phyloP scores from a whole-genome alignment of 2,797 vertebrate species.

The Danio aesculapii region DNA sequence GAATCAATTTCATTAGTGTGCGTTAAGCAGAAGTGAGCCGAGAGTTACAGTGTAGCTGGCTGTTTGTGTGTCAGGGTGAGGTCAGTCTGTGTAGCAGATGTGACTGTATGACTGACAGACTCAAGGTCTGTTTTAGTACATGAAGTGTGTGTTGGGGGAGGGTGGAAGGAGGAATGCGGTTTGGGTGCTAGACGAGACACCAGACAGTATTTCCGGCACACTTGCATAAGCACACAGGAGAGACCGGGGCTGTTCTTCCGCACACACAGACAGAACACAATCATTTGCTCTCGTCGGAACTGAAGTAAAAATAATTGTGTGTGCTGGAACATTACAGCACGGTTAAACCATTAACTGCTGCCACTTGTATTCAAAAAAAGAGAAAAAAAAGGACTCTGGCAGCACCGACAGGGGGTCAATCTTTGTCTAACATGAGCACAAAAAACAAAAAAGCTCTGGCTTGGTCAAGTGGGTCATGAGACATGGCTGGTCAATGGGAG shows the following conservation, averaged over 20 bases:
- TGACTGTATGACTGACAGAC: conserved; percentile 42
- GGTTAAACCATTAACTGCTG: conserved; percentile 48
- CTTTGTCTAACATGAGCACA: conserved; percentile 47
- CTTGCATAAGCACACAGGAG: conserved; percentile 63
- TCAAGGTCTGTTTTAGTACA: conserved; percentile 45
- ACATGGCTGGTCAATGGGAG: conserved; percentile 69
- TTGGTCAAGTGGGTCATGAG: conserved; percentile 75
- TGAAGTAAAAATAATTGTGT: conserved; percentile 50
- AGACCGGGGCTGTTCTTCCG: conserved; percentile 48
- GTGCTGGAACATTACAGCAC: conserved; percentile 41
- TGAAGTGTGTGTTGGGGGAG: conserved; percentile 46
- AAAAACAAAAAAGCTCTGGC: conserved; percentile 52
- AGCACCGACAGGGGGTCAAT: conserved; percentile 22
- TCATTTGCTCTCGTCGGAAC: conserved; percentile 52
- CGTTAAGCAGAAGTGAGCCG: conserved; percentile 15
- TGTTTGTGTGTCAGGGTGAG: conserved; percentile 52
- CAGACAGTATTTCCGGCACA: conserved; percentile 74
- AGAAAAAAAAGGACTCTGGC: conserved; percentile 6
- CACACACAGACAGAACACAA: conserved; percentile 43
- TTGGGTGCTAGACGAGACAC: conserved; percentile 70
- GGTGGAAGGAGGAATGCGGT: conserved; percentile 69
- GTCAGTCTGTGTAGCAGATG: conserved; percentile 53
- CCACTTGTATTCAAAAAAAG: conserved; percentile 7
- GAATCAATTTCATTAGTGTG: conserved; percentile 46
- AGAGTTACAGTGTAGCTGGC: conserved; percentile 50